phyloP scores from a whole-genome alignment of 2,888 invertebrate species.

The Drosophila eohydei region DNA sequence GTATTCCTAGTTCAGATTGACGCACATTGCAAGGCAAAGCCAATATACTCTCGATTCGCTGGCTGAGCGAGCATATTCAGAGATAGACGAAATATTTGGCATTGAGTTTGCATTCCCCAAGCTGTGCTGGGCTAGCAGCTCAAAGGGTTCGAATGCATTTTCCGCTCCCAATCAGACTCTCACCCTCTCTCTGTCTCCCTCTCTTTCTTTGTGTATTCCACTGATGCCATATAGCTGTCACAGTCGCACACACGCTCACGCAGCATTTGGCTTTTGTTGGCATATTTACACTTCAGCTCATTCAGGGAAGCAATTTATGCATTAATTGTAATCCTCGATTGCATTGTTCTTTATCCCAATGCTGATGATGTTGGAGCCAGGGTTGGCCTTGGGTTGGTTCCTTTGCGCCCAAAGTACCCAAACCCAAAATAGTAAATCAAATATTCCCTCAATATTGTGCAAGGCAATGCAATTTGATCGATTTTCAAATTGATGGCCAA shows the following conservation, averaged over 20 bases:
- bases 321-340: constrained; percentile 73
- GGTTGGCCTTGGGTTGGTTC: not conserved
- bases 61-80: not conserved
- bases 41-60: not conserved
- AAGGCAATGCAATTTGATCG: constrained; percentile 59
- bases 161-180: not conserved
- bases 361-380: constrained; percentile 5
- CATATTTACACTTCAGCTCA: constrained; percentile 57
- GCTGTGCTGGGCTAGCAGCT: constrained; percentile 8
- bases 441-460: constrained; percentile 16
- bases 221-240: constrained; percentile 5
- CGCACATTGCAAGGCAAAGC: not conserved
- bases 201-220: not conserved
- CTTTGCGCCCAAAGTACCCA: not conserved
- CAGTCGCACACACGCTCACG: not conserved
- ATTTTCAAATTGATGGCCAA: constrained; percentile 64
- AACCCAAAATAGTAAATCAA: constrained; percentile 8
- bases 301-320: constrained; percentile 70
- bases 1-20: not conserved
- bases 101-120: not conserved
- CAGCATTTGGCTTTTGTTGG: constrained; percentile 5
- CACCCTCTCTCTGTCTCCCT: not conserved
- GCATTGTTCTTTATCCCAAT: constrained; percentile 61
- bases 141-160: constrained; percentile 38
- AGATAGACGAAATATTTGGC: not conserved